These are phyloP conservation scores for Catharus ustulatus DNA, from an alignment of 2,797 vertebrate genomes.

Conservation along the genomic window DNA sequence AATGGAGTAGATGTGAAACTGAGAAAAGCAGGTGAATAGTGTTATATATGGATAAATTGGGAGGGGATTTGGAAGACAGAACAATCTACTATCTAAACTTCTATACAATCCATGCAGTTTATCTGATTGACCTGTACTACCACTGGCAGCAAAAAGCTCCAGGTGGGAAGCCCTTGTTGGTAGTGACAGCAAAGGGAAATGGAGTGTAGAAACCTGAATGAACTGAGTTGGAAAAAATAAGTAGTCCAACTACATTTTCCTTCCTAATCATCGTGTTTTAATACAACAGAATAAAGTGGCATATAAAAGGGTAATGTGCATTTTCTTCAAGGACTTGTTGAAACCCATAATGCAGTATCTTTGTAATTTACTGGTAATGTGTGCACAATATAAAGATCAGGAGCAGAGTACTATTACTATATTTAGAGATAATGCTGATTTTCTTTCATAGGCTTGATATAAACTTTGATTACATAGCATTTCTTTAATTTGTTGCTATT, in stretches of 20 bases:
- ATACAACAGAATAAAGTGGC: conserved; percentile 62
- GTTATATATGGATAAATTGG: not conserved
- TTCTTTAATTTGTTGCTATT: conserved; percentile 81
- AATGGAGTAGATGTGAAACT: not conserved
- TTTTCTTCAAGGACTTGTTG: conserved; percentile 40
- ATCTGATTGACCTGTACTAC: not conserved
- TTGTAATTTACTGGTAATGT: conserved; percentile 48
- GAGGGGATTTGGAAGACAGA: not conserved
- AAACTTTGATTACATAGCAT: conserved; percentile 81
- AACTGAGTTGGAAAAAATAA: conserved; percentile 2
- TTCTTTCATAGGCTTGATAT: conserved; percentile 77
- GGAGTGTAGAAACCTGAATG: conserved; percentile 15
- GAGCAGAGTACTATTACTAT: conserved; percentile 53
- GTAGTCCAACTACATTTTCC: conserved; percentile 43
- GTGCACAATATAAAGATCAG: conserved; percentile 47
- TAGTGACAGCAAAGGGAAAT: not conserved
- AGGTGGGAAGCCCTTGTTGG: not conserved
- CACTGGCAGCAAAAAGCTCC: not conserved
- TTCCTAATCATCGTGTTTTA: conserved; percentile 72
- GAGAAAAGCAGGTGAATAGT: not conserved
- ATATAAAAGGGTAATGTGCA: conserved; percentile 25
- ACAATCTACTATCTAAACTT: not conserved
- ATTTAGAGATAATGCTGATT: conserved; percentile 75
- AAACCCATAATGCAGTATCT: conserved; percentile 20
- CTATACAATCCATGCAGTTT: not conserved